phyloP scores from a whole-genome alignment of 2,888 invertebrate genomes.

The Phoronis australis region DNA sequence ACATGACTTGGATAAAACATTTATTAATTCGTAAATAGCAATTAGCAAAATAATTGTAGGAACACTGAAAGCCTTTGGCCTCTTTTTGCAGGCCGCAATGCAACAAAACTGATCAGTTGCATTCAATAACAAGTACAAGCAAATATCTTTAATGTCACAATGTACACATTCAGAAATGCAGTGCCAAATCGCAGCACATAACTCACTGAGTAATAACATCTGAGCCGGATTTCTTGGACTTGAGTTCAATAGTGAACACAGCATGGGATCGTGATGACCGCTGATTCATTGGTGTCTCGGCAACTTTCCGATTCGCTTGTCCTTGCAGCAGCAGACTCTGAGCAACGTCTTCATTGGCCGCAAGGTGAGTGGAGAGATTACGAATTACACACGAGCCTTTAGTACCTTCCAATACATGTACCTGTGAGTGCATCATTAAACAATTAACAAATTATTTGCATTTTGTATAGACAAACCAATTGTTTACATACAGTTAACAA shows the following conservation, averaged over 20 bases:
- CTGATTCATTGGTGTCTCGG: constrained; percentile 45
- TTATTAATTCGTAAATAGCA: no score
- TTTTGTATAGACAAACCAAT: neutral
- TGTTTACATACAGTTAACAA: no score
- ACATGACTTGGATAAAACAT: no score
- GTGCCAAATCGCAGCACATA: no score
- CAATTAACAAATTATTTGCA: neutral
- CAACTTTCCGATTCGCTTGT: constrained; percentile 41
- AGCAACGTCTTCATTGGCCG: constrained; percentile 43
- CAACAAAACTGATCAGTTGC: no score
- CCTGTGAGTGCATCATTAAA: constrained; percentile 17
- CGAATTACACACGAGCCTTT: constrained; percentile 34
- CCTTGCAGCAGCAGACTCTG: constrained; percentile 41
- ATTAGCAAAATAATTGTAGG: no score
- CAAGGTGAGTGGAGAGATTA: constrained; percentile 39
- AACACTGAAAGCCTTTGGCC: no score
- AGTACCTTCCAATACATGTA: constrained; percentile 39
- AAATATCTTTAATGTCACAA: no score
- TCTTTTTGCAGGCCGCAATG: no score
- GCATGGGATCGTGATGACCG: constrained; percentile 47
- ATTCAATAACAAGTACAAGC: no score
- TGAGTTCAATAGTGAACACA: constrained; percentile 42
- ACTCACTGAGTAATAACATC: constrained; percentile 37
- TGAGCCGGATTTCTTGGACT: constrained; percentile 31
- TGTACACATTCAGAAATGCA: no score